Evolutionary conservation across 92 coral and sea anemone genomes (phyloP).

Genomic region (Muricea muricata): DNA sequence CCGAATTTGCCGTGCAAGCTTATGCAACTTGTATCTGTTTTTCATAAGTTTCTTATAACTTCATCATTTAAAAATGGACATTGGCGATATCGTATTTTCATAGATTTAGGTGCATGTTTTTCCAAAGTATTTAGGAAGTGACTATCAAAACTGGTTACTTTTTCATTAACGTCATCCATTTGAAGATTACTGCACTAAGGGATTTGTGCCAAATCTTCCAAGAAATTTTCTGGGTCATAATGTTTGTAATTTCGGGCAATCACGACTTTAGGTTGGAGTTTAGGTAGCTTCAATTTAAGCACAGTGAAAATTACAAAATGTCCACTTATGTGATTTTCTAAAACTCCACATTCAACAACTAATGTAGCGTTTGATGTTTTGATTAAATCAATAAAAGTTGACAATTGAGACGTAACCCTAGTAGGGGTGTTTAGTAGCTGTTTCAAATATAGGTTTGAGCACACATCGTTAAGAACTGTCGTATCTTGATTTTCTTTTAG

Average conservation of each 20-base stretch:
- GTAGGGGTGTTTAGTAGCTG: not conserved
- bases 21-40: constrained; percentile 18
- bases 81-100: constrained; percentile 46
- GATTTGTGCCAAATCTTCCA: constrained; percentile 42
- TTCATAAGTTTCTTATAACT: constrained; percentile 23
- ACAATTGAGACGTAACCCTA: not conserved
- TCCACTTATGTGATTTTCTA: constrained; percentile 13
- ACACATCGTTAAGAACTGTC: not conserved
- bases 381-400: not conserved
- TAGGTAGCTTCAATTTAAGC: constrained; percentile 1
- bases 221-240: constrained; percentile 37
- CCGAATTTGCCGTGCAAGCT: constrained; percentile 17
- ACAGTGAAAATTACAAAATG: not conserved
- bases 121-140: constrained; percentile 40
- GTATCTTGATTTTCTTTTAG: constrained; percentile 14
- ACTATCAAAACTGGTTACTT: constrained; percentile 43
- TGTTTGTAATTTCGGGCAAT: constrained; percentile 33
- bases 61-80: constrained; percentile 58
- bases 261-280: constrained; percentile 2
- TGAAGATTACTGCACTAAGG: constrained; percentile 31
- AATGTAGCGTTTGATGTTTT: not conserved
- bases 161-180: constrained; percentile 46
- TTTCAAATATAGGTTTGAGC: not conserved
- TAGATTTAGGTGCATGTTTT: constrained; percentile 39
- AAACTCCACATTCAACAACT: constrained; percentile 4